Base-by-base conservation (phyloP, 2,113 vertebrate species). In the Coptodon rendalli region DNA sequence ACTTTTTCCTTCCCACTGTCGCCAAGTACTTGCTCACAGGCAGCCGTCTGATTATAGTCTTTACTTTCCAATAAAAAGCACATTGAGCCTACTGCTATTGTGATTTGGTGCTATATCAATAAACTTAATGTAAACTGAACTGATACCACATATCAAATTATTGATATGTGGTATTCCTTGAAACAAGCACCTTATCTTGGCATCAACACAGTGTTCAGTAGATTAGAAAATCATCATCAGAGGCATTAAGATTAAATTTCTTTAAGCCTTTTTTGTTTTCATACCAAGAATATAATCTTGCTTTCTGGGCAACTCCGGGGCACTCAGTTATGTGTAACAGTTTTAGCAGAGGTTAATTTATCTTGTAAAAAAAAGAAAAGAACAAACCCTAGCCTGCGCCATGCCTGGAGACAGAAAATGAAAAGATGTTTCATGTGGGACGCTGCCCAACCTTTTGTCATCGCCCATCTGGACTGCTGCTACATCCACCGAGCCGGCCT, bases 351-450 rank as follows among this genome's bases (percentile, higher is more conserved):
- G 40, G 68, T 76, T 76, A 76, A 76, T 48, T 76, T 29, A 48
- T 76, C 3, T 38, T 38, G 22, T 16, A 7, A 6, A 38, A 36
- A 6, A 27, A 40, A 19, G n/a, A n/a, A 71, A 73, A 81, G 38
- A 38, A 59, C 36, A 43, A 82, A 52, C n/a, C 57, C 19, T 59
- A 48, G 52, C 19, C 27, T 86, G 57, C 71, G 7, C 63, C 48
- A 63, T 24, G 86, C 36, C 48, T 87, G 56, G 86, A 79, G 83
- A 80, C 27, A 78, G 43, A 59, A 91, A 80, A 73, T 82, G 5
- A 90, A 78, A 84, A 68, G 40, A 52, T 54, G 52, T 81, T 88
- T 84, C 54, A 85, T 52, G 34, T 83, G 86, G 81, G 66, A 85
- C 2, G 6, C n/a, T 78, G 73, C 52, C 34, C 54, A 61, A 61